phyloP scores from a whole-genome alignment of 2,888 invertebrate genomes.

The Dromius quadrimaculatus region DNA sequence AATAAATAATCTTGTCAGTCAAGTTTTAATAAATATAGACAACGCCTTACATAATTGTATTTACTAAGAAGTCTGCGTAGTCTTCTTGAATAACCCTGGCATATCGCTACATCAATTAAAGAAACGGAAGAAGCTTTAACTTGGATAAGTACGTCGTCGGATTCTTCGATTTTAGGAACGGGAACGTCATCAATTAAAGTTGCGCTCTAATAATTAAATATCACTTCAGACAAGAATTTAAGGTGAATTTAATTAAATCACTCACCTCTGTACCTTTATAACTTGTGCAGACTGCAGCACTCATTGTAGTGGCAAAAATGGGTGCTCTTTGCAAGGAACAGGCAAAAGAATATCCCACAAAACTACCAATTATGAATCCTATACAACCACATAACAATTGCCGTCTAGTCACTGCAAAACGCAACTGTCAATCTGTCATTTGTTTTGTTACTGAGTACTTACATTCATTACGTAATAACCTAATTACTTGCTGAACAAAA shows the following conservation, averaged over 20 bases:
- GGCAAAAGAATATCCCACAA: constrained; percentile 63
- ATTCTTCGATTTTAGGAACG: constrained; percentile 68
- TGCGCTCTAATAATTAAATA: constrained; percentile 66
- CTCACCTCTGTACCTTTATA: constrained; percentile 65
- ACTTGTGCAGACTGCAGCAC: constrained; percentile 64
- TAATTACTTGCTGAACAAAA: constrained; percentile 53
- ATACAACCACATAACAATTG: constrained; percentile 62
- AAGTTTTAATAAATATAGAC: background rate
- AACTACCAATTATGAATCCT: constrained; percentile 63
- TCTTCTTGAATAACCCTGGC: constrained; percentile 69
- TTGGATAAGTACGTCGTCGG: constrained; percentile 72
- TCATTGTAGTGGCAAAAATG: constrained; percentile 62
- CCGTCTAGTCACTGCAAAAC: constrained; percentile 60
- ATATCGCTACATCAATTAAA: constrained; percentile 71
- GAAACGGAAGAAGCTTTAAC: constrained; percentile 74
- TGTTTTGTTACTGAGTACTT: constrained; percentile 42
- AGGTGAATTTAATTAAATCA: background rate
- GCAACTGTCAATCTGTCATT: constrained; percentile 9
- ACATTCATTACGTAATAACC: constrained; percentile 57
- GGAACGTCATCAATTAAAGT: constrained; percentile 69
- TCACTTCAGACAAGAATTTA: background rate
- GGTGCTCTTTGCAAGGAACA: constrained; percentile 58
- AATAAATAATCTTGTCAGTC: background rate
- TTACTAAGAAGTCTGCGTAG: constrained; percentile 60
- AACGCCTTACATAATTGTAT: constrained; percentile 58